Evolutionary conservation across 2,113 vertebrate species (phyloP).

Genomic region (Sinosuthora webbiana): DNA sequence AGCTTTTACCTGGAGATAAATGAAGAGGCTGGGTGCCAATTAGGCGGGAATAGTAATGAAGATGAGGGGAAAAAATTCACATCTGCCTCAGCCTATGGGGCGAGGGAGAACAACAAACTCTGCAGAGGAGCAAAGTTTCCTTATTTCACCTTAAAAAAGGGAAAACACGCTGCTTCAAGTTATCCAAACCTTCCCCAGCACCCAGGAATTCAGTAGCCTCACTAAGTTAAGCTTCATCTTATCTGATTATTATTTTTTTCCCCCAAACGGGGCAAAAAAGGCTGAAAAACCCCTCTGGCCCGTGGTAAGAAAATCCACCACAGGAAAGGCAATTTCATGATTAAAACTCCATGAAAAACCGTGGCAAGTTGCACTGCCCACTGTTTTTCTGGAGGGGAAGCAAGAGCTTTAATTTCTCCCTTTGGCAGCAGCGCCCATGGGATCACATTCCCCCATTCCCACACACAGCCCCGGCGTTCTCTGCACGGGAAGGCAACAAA

Average conservation of each 20-base stretch:
- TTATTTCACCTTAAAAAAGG: not conserved
- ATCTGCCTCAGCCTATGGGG: not conserved
- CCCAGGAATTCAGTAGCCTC: not conserved
- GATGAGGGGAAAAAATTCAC: conserved; percentile 53
- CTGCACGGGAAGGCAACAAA: not conserved
- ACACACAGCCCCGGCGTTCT: rapidly evolving
- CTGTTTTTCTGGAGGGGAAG: not conserved
- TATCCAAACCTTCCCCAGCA: not conserved
- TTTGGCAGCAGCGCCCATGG: not conserved
- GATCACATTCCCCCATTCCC: not conserved
- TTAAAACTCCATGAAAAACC: not conserved
- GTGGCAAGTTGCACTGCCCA: not conserved
- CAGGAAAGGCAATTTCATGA: not conserved
- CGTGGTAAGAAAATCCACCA: not conserved
- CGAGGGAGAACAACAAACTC: not conserved
- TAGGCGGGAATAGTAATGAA: conserved; percentile 61
- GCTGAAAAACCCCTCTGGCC: not conserved
- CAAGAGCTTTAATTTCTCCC: not conserved
- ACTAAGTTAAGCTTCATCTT: not conserved
- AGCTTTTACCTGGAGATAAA: conserved; percentile 61
- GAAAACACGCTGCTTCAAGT: not conserved
- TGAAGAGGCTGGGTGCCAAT: conserved; percentile 53
- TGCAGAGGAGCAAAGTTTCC: not conserved
- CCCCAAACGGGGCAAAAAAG: not conserved
- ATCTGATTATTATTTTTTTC: not conserved